Conservation (phyloP, 2,797 vertebrate genomes). For the Lophotriccus pileatus region DNA sequence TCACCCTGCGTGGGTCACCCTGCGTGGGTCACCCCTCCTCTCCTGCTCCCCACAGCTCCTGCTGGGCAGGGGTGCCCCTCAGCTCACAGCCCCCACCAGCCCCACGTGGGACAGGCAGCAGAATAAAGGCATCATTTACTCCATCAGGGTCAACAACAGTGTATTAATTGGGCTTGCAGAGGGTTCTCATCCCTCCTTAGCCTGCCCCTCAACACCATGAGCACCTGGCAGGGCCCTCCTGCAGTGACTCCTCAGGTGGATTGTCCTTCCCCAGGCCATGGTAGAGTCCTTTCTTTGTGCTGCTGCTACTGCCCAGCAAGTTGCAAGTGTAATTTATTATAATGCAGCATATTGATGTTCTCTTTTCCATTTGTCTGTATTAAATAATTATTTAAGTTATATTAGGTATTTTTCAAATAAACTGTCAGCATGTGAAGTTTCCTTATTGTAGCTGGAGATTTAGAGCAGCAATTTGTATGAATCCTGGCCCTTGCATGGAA, state of each 20-base stretch:
- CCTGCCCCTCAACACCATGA: not conserved
- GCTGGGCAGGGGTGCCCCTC: not conserved
- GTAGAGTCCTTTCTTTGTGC: not conserved
- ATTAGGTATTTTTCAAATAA: constrained; percentile 72
- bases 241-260: not conserved
- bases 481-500: not conserved
- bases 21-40: rapidly evolving
- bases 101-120: rapidly evolving
- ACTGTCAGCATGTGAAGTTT: constrained; percentile 60
- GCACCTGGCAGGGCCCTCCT: not conserved
- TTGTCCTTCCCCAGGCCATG: not conserved
- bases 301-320: not conserved
- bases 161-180: not conserved
- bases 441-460: constrained; percentile 65
- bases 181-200: not conserved
- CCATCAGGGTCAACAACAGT: not conserved
- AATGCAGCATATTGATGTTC: not conserved
- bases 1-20: not conserved
- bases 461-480: constrained; percentile 59
- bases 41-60: not conserved
- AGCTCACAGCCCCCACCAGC: not conserved
- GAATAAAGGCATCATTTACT: not conserved
- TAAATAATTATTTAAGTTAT: constrained; percentile 74
- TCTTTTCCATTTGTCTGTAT: constrained; percentile 56
- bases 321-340: constrained; percentile 20